Evolutionary conservation across 2,113 vertebrate genomes (phyloP).

Genomic region (Axis porcinus): DNA sequence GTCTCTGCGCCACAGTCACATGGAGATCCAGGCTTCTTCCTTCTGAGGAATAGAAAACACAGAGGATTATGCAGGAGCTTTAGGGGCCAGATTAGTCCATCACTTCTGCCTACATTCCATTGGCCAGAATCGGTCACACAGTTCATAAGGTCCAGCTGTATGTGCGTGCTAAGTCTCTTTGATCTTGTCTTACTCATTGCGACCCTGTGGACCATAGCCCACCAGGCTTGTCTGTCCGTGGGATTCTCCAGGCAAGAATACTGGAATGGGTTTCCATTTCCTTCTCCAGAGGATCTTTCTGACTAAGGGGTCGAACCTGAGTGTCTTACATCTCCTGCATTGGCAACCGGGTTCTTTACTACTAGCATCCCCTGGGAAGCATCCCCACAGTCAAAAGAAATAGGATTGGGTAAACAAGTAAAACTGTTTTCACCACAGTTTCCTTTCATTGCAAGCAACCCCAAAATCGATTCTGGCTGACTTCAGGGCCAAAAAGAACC

Average conservation of each 20-base stretch:
- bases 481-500: background rate
- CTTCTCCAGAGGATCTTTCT: background rate
- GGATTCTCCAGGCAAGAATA: background rate
- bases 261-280: background rate
- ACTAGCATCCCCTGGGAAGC: background rate
- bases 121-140: background rate
- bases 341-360: background rate
- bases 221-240: background rate
- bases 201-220: background rate
- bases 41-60: accelerated
- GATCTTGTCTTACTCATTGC: background rate
- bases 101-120: background rate
- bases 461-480: background rate
- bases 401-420: background rate
- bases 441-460: background rate
- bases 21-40: background rate
- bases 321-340: background rate
- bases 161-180: background rate
- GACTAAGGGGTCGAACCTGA: background rate
- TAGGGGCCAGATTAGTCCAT: background rate
- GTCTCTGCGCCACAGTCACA: too few species aligned
- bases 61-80: background rate
- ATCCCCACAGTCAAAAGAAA: background rate
- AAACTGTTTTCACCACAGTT: background rate
- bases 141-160: background rate